Base-by-base conservation (phyloP, 2,797 vertebrate genomes). In the Aselliscus stoliczkanus region DNA sequence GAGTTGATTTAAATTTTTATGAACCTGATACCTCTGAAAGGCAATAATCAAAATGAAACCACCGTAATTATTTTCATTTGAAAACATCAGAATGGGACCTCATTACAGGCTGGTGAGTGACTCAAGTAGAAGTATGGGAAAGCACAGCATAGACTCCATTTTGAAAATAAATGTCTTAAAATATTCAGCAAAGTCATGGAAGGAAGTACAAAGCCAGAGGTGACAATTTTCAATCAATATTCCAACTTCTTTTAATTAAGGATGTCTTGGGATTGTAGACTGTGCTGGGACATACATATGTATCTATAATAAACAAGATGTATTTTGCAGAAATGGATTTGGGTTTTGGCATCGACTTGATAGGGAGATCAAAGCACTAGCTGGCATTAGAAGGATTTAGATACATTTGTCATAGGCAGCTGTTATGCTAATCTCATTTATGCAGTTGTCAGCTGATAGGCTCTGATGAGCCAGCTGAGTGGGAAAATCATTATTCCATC, bases 401-500 rank as follows among this genome's bases (percentile, higher is more conserved):
- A 99, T 99, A 98, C 99, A 99, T 99, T 99, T 99, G 99, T 99
- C 99, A 99, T 98, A 98, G 98, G 99, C 99, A 99, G 99, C 99
- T 99, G 99, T 99, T 98, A 99, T 99, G 98, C 98, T 99, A 99
- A 99, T 99, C 99, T 98, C 98, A 98, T 99, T 99, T 99, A 99
- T 98, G 99, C 98, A 99, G 99, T 99, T 98, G 99, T 99, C 99
- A 99, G 99, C 99, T 99, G 99, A 99, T 99, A 98, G 98, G 98
- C 98, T 98, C 98, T 99, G 99, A 99, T 99, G 99, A 99, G 99
- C 98, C 98, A 98, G 98, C 98, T 98, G 98, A 98, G 98, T 98
- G 98, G 98, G 99, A 98, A 98, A 99, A 99, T 99, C 99, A 99
- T 99, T 99, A 99, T 99, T 99, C 99, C 98, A 99, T 99, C 99